Conservation (phyloP, 1,140 invertebrate genomes). For the Pseudomyrmex pallidus region DNA sequence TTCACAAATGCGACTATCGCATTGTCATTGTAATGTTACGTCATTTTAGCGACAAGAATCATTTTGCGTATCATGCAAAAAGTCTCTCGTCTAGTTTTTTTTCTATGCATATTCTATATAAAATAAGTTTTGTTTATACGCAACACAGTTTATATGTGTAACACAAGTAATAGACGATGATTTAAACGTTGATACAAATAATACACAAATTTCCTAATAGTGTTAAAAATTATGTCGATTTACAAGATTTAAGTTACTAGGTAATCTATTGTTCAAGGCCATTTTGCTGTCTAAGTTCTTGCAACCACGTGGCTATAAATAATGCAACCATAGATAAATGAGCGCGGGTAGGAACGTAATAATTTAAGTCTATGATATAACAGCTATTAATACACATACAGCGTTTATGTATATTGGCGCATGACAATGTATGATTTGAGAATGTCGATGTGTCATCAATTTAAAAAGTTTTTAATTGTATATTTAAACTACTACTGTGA, state of each 20-base stretch:
- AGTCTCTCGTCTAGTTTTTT: too few relatives aligned
- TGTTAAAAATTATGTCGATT: background rate
- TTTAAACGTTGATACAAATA: background rate
- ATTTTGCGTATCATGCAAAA: background rate
- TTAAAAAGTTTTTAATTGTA: background rate
- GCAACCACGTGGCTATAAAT: background rate
- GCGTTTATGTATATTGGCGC: background rate
- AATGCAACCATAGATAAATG: background rate
- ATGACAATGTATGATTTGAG: background rate
- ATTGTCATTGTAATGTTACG: conserved; percentile 13
- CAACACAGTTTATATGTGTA: too few relatives aligned
- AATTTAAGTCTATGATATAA: conserved; percentile 37
- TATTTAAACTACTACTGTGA: background rate
- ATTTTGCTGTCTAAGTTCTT: background rate
- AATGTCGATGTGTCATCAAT: background rate
- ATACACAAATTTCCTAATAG: background rate
- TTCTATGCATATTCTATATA: too few relatives aligned
- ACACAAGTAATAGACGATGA: background rate
- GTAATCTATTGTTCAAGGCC: background rate
- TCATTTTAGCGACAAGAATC: background rate
- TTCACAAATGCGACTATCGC: conserved; percentile 4
- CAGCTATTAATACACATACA: conserved; percentile 22
- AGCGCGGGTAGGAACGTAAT: background rate
- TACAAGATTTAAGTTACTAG: background rate
- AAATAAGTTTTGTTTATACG: background rate